These are phyloP conservation scores for Drosophila sucinea DNA, from an alignment of 1,140 invertebrate species.

Conservation along the genomic window DNA sequence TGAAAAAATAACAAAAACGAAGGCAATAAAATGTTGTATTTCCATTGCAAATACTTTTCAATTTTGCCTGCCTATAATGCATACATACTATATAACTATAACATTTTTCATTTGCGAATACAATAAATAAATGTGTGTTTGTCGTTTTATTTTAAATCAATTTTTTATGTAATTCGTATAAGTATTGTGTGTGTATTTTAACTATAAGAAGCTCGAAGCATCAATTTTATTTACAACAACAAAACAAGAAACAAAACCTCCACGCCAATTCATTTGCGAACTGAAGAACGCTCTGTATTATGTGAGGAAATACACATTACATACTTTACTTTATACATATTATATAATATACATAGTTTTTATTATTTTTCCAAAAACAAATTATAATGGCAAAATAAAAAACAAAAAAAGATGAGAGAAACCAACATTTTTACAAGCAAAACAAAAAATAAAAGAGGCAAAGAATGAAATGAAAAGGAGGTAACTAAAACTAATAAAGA, in stretches of 20 bases:
- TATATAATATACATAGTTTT: constrained; percentile 1
- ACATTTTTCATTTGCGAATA: constrained; percentile 55
- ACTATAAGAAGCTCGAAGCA: constrained; percentile 73
- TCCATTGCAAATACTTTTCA: constrained; percentile 16
- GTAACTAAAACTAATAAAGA: constrained; percentile 1
- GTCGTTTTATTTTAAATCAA: constrained; percentile 17
- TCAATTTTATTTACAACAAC: constrained; percentile 53
- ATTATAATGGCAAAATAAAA: constrained; percentile 49
- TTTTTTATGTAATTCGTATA: constrained; percentile 2
- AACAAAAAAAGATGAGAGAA: constrained; percentile 21
- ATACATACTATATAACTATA: constrained; percentile 1
- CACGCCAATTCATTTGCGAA: constrained; percentile 56
- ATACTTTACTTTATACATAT: constrained; percentile 33
- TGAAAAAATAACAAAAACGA: neutral
- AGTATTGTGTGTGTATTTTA: constrained; percentile 62
- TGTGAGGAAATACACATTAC: constrained; percentile 71
- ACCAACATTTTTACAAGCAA: constrained; percentile 18
- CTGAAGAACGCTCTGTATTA: constrained; percentile 56
- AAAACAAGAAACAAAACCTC: neutral
- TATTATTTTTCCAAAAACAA: constrained; percentile 32
- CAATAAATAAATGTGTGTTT: constrained; percentile 64
- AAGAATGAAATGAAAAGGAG: neutral
- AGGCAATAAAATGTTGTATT: constrained; percentile 36
- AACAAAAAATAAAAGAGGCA: constrained; percentile 36
- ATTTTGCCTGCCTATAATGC: constrained; percentile 9